A percentile compares a stretch with the other conserved stretches of the same genome.
phyloP scores from a whole-genome alignment of 1,140 invertebrate species.

The Popillia japonica region DNA sequence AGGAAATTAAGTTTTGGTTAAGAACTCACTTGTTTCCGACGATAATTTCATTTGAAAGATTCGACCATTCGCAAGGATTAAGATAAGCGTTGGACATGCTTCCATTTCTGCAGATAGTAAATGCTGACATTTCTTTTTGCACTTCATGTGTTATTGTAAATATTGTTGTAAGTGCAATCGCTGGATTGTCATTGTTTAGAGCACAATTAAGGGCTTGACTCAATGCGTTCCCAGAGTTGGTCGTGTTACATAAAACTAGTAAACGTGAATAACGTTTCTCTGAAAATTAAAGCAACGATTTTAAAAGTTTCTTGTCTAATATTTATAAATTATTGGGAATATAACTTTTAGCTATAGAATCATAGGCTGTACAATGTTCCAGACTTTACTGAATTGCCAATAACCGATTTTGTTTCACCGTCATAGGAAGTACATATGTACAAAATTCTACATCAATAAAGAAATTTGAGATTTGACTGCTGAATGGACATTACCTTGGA shows the following conservation, averaged over 20 bases:
- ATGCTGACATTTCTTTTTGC: neutral
- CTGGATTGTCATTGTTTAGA: constrained; percentile 52
- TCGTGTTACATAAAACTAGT: constrained; percentile 61
- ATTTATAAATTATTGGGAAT: no score
- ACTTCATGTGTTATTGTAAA: neutral
- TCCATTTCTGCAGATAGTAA: neutral
- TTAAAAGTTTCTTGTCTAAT: no score
- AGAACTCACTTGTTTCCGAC: neutral
- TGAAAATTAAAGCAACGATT: no score
- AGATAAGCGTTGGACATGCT: neutral
- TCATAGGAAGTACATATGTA: no score
- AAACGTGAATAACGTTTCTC: constrained; percentile 63
- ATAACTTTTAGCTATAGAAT: no score
- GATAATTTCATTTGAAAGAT: neutral
- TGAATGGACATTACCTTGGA: no score
- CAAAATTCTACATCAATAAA: no score
- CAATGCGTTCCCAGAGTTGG: constrained; percentile 43
- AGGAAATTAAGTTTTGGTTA: neutral
- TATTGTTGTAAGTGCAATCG: constrained; percentile 65
- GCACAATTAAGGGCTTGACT: constrained; percentile 64
- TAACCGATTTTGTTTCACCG: no score
- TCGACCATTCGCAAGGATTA: neutral
- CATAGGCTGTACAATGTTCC: no score
- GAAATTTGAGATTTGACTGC: no score
- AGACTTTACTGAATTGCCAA: no score